Base-by-base conservation (phyloP, 2,888 invertebrate species). In the Caenorhabditis sp. region DNA sequence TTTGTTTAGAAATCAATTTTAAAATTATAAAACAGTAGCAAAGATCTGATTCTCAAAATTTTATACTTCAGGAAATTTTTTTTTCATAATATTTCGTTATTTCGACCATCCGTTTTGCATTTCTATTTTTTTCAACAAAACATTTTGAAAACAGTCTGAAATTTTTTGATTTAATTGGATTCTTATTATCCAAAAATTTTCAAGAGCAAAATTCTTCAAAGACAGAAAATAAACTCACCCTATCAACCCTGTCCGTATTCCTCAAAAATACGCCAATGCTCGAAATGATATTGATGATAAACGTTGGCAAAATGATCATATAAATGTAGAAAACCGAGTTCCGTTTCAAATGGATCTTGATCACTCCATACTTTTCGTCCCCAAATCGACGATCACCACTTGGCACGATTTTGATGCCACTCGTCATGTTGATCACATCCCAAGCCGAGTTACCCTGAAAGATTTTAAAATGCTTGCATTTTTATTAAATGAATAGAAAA, bases 261-360 rank as follows among this genome's bases (percentile, higher is more conserved):
- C 60, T 70, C n/a, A 70, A 12, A 31, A 70, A 70, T 10, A 70
- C 64, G 7, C 69, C 69, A n/a, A 64, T 49, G 14, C 63, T 70
- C 5, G 69, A 64, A 0, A 70, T 57, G 26, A 59, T 36, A 17
- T 69, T 69, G n/a, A 69, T 69, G 7, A 69, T 54, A 26, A 69
- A 63, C 10, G 69, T 63, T 17, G 69, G 69, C 56, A 69, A 62
- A 25, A 69, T 57, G 17, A 69, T 69, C 63, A 69, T 63, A 25
- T 70, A 70, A 20, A 70, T 63, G 64, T 70, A 70, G 20, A 61
- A 70, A 26, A 65, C 38, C 2, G 70, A 60, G 31, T 70, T 65
- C 20, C 65, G 7, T n/a, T 59, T 23, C 2, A 70, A 62, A 5
- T 36, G 64, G 17, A 70, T 61, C 49, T 70, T 63, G 25, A 67